A percentile compares a stretch with the other conserved stretches of the same genome.
Conservation (phyloP, 2,113 vertebrate genomes). For the Eurypyga helias region DNA sequence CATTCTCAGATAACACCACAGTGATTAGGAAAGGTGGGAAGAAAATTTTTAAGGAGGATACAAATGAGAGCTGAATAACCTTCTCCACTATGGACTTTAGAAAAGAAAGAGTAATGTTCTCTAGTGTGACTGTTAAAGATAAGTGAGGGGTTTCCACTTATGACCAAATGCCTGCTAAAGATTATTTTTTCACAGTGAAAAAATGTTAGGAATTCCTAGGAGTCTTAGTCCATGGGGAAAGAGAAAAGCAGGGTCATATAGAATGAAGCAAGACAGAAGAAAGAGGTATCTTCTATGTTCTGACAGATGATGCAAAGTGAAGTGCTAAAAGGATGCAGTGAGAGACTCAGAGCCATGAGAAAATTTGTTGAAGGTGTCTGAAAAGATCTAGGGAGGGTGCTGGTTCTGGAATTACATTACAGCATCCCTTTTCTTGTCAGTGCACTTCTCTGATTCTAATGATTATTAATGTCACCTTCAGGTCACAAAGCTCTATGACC, state of each 20-base stretch:
- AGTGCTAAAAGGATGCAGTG: conserved; percentile 13
- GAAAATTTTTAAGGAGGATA: not conserved
- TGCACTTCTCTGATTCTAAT: not conserved
- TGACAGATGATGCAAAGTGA: not conserved
- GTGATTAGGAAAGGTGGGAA: not conserved
- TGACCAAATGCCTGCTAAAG: not conserved
- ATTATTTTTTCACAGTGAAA: not conserved
- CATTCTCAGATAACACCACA: not conserved
- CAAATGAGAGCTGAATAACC: not conserved
- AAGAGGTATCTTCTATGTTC: not conserved
- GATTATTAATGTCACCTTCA: not conserved
- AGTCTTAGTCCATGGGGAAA: not conserved
- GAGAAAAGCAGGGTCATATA: not conserved
- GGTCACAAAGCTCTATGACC: not conserved
- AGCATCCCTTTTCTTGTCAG: not conserved
- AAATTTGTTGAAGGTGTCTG: not conserved
- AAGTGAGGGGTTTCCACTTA: not conserved
- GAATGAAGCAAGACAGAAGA: not conserved
- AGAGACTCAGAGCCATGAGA: not conserved
- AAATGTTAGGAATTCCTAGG: not conserved
- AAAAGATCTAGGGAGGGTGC: not conserved
- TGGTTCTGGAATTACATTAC: not conserved
- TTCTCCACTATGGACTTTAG: not conserved
- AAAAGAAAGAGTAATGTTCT: not conserved
- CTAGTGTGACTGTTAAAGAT: not conserved